Evolutionary conservation across 1,140 invertebrate genomes (phyloP), one percentile per base, ranked within the genome.

Genomic region (Drosophila suzukii): DNA sequence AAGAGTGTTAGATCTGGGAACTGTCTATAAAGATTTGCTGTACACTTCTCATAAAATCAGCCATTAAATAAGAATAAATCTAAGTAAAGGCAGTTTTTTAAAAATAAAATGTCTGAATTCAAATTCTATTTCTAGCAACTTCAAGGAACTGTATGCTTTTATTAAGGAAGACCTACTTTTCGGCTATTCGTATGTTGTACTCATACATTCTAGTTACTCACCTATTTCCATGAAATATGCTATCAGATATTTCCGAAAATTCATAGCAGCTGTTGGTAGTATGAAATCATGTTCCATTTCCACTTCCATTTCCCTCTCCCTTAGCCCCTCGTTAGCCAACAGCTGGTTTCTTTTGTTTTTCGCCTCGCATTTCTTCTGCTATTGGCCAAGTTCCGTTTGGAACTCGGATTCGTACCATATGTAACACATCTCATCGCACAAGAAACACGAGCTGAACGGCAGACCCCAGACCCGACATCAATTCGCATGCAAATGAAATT

Each of bases 401-500:
- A 38, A 27, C 47, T 54, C 44, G 12, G 43, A 36, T 39, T 65
- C 62, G 58, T 27, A 63, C 46, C 58, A 46, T 68, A 66, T 68
- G 65, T 68, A 68, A 68, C 60, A 65, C 47, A 68, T 65, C 51
- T 36, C 63, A 51, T 53, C 47, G 44, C 27, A 17, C 38, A 51
- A 51, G 58, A 63, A 51, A 63, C 46, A 27, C 34, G 34, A 72
- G 38, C 66, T 39, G 39, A 62, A 46, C 39, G 17, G 20, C 4
- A 53, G 38, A 38, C 41, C 55, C 49, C 4, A 53, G 38, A 46
- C 41, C 55, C 49, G 70, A 54, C 70, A 73, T 72, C 41, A 39
- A 53, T 73, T 73, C 50, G 67, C 70, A 73, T 73, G 70, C 70
- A 73, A 73, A 73, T 73, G 55, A 54, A 73, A 41, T 73, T 60